Evolutionary conservation across 1,140 invertebrate genomes (phyloP).

Genomic region (Melanaphis sacchari): DNA sequence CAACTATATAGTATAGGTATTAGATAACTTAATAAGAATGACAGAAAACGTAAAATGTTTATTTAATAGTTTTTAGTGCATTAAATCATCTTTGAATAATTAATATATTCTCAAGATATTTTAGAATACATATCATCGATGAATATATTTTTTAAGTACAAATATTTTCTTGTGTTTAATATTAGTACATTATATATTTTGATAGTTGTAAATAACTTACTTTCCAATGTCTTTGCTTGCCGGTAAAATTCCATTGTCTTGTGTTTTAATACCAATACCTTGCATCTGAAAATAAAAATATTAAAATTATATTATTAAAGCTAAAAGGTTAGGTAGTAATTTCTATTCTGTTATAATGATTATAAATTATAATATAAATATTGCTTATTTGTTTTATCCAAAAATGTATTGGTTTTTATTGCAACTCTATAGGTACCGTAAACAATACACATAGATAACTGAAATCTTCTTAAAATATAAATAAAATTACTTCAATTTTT

Average conservation of each 20-base stretch:
- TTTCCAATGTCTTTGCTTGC: conserved; percentile 27
- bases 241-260: conserved; percentile 38
- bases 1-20: no score
- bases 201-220: background rate
- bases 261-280: conserved; percentile 31
- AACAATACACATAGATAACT: no score
- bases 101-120: background rate
- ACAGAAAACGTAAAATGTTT: background rate
- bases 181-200: background rate
- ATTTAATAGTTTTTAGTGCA: background rate
- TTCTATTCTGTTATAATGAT: background rate
- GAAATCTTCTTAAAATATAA: background rate
- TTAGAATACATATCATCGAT: background rate
- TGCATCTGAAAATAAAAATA: conserved; percentile 44
- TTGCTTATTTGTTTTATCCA: background rate
- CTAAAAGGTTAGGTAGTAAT: background rate
- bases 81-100: background rate
- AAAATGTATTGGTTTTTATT: background rate
- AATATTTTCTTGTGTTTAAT: background rate
- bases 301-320: background rate
- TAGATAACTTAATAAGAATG: no score
- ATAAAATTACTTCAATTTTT: background rate
- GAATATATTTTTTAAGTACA: background rate
- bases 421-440: no score
- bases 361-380: background rate